These are phyloP conservation scores for Sebastes cheni DNA, from an alignment of 2,797 vertebrate genomes.

Conservation along the genomic window DNA sequence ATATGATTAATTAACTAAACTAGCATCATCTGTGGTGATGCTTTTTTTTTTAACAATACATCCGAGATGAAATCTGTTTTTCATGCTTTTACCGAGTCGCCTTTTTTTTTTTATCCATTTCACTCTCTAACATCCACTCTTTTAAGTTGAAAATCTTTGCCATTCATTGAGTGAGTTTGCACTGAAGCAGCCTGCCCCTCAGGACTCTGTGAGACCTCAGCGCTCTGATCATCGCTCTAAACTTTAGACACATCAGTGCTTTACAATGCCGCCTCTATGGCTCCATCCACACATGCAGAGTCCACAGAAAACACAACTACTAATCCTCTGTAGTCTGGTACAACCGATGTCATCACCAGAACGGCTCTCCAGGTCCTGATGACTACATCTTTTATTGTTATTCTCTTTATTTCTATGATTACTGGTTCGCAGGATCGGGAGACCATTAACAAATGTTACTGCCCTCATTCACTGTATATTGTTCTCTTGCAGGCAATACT, in stretches of 20 bases:
- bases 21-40: constrained; percentile 7
- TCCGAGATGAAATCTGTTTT: constrained; percentile 61
- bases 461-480: constrained; percentile 36
- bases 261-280: constrained; percentile 23
- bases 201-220: constrained; percentile 47
- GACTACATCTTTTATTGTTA: constrained; percentile 23
- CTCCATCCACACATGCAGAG: constrained; percentile 9
- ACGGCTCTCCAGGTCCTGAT: constrained; percentile 34
- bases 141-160: not conserved
- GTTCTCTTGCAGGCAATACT: constrained; percentile 40
- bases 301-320: constrained; percentile 6
- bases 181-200: constrained; percentile 53
- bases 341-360: constrained; percentile 21
- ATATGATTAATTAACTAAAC: constrained; percentile 45
- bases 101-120: not conserved
- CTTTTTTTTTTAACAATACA: not conserved
- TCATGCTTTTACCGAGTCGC: not conserved
- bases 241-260: constrained; percentile 48
- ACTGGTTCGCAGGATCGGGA: constrained; percentile 19
- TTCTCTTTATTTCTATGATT: constrained; percentile 23
- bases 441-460: constrained; percentile 15
- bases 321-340: constrained; percentile 22
- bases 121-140: not conserved
- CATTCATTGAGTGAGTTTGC: constrained; percentile 33
- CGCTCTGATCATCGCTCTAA: constrained; percentile 40